Evolutionary conservation across 1,140 invertebrate genomes (phyloP), one percentile per base, ranked within the genome.

Genomic region (Aphelinus atriplicis): DNA sequence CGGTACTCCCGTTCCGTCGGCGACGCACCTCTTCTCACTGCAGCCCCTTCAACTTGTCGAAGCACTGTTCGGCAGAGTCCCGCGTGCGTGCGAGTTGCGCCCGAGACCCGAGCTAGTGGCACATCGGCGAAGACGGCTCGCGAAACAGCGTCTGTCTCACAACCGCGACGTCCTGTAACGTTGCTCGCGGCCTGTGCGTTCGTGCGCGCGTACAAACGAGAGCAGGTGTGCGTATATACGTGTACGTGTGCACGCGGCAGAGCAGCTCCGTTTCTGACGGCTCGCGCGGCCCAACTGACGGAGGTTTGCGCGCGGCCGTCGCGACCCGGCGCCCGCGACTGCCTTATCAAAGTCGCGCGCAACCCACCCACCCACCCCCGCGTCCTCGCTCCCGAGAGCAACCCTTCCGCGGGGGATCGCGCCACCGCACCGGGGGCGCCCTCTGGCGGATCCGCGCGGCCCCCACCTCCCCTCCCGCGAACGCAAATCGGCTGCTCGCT

Each of bases 201-300:
- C 26, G 26, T 26, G 26, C 26, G 26, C 26, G 0, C 26, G 26
- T 26, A 26, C 26, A 26, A 26, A 26, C 26, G 26, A 26, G 26
- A 26, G 26, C 26, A 26, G 26, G 26, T 26, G 26, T 26, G 26
- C 26, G 26, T 26, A 26, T 26, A 26, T 26, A 26, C 26, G 26
- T 26, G 26, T 26, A 26, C 26, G 26, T 26, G 26, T 26, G 26
- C 26, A 26, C 26, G 26, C 26, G 26, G 46, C 48, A 61, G 2
- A 43, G 57, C 65, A 47, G 43, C 65, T 9, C 53, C 46, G 58
- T 7, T 48, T 61, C 26, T 43, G 62, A 46, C 66, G 71, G 48
- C 53, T 65, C 71, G 55, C 62, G 71, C 62, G 71, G n/a, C 71
- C 62, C 7, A 65, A 73, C 71, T 73, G 71, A 46, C 50, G 47